phyloP scores from a whole-genome alignment of 2,888 invertebrate species.

The Silvanus unidentatus region DNA sequence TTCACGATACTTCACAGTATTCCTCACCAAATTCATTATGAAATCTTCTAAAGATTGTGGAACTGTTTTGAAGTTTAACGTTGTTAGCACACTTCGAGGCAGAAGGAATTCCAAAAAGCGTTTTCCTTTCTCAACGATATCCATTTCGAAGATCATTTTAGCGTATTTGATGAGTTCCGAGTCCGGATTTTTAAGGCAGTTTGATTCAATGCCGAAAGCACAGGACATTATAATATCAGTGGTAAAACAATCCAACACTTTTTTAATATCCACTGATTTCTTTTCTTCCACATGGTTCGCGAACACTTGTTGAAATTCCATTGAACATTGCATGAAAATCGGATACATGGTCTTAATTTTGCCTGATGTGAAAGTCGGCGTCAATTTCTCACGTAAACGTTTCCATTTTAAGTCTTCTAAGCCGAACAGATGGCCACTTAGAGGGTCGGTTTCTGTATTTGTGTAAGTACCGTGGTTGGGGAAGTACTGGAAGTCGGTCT shows the following conservation, averaged over 20 bases:
- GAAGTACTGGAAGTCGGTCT: constrained; percentile 37
- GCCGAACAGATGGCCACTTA: constrained; percentile 28
- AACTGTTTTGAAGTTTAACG: constrained; percentile 24
- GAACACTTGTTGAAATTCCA: constrained; percentile 27
- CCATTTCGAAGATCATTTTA: constrained; percentile 24
- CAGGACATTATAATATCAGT: constrained; percentile 55
- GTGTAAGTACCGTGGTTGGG: constrained; percentile 30
- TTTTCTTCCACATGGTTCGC: constrained; percentile 17
- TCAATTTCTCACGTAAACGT: constrained; percentile 38
- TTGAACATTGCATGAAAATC: constrained; percentile 32
- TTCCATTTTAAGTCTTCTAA: constrained; percentile 41
- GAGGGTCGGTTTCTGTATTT: constrained; percentile 32
- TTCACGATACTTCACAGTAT: constrained; percentile 46
- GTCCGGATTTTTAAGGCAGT: constrained; percentile 50
- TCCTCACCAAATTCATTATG: constrained; percentile 44
- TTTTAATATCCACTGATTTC: constrained; percentile 33
- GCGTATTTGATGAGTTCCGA: constrained; percentile 42
- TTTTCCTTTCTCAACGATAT: constrained; percentile 12
- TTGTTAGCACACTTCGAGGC: constrained; percentile 17
- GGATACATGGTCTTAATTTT: constrained; percentile 33
- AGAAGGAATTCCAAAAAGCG: constrained; percentile 12
- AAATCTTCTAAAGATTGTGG: constrained; percentile 38
- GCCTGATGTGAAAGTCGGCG: constrained; percentile 44
- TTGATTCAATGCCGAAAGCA: constrained; percentile 56
- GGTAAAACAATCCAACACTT: constrained; percentile 50